Base-by-base conservation (phyloP, 2,888 invertebrate species). In the Drosophila falleni region DNA sequence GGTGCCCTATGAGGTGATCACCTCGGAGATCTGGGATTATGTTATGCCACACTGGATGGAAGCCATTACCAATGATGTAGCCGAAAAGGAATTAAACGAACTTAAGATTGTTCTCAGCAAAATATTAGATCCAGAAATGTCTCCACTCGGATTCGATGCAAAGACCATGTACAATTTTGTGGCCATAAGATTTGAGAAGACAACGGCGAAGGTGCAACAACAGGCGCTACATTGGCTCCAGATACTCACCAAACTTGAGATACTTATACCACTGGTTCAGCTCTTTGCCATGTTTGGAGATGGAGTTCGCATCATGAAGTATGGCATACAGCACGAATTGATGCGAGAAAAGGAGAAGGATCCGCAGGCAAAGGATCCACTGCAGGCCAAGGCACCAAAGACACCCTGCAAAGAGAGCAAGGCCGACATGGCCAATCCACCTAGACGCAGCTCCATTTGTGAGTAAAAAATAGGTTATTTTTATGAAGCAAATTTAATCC, bases 41-140 rank as follows among this genome's bases (percentile, higher is more conserved):
- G 98, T 99, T 23, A 99, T 99, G 98, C 99, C 99, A 0, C 97
- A 97, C 87, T 99, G 99, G 99, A 96, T 99, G 96, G 98, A 99
- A 93, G 98, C 98, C 0, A 97, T 99, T 78, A 97, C 97, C 55
- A 96, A 96, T 71, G 97, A 98, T 90, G 97, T 98, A 0, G 97
- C 97, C 0, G 97, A 97, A 91, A 96, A 97, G 91, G 98, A 98
- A 89, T 93, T 97, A 46, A 93, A 94, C 53, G 97, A 98, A 90
- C 93, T 98, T 15, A 96, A 97, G 92, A 96, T 97, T 73, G 95
- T 97, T 35, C 93, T 93, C 83, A 98, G 97, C 90, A 99, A 99
- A 95, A 97, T 99, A 69, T 94, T 99, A 89, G 99, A 99, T 93
- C 97, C 98, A 0, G 98, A 99, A 89, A 97, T 98, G 95, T 97